Conservation (phyloP, 2,797 vertebrate species). For the Danio aesculapii region DNA sequence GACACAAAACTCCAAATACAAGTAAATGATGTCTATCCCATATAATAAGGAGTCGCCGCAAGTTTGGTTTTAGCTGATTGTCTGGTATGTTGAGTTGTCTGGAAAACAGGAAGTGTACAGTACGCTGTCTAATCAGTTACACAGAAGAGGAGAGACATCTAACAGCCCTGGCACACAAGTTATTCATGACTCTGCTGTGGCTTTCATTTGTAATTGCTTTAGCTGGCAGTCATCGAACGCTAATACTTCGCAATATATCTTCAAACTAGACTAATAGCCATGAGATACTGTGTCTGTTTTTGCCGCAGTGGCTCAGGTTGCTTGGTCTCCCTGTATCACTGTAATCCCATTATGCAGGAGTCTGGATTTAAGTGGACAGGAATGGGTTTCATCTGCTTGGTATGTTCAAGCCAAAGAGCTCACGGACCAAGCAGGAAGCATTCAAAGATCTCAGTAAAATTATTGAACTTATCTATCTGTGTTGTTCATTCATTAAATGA, state of each 20-base stretch:
- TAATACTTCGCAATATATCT: constrained; percentile 29
- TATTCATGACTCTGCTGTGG: constrained; percentile 16
- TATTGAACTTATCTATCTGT: neutral
- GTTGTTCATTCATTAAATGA: too few species aligned
- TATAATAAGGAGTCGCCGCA: neutral
- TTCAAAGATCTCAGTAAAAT: constrained; percentile 4
- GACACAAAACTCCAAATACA: neutral
- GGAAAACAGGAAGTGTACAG: constrained; percentile 37
- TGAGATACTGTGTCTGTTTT: constrained; percentile 27
- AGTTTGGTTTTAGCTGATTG: neutral
- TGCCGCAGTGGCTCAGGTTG: constrained; percentile 36
- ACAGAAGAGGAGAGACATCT: neutral
- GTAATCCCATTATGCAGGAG: constrained; percentile 44
- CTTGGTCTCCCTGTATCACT: constrained; percentile 24
- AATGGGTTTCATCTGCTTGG: constrained; percentile 26
- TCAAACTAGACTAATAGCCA: constrained; percentile 23
- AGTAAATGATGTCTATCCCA: neutral
- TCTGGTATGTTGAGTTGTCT: constrained; percentile 31
- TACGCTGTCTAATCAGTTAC: constrained; percentile 6
- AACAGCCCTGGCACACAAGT: neutral
- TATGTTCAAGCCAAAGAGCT: constrained; percentile 2
- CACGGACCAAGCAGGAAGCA: neutral
- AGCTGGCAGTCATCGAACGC: neutral
- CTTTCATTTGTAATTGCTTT: constrained; percentile 36
- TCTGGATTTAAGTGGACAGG: constrained; percentile 45